Evolutionary conservation across 2,888 invertebrate species (phyloP).

Genomic region (Ashinkailepas kermadecensis): DNA sequence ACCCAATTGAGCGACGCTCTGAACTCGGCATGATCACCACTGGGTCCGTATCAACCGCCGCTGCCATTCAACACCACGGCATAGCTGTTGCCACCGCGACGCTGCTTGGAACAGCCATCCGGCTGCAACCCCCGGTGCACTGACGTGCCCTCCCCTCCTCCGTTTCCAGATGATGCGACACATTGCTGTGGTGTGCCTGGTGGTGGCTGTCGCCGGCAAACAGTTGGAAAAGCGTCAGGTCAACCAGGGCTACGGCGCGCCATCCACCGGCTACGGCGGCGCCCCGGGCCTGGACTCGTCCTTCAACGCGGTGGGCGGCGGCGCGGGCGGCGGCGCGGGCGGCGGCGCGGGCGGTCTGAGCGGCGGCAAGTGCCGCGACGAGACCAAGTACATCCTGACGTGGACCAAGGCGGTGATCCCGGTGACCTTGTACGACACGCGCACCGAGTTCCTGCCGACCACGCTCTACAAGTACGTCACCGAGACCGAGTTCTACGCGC

Average conservation of each 20-base stretch:
- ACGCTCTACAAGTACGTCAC: constrained; percentile 24
- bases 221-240: constrained; percentile 20
- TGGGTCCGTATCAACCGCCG: background rate
- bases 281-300: constrained; percentile 1
- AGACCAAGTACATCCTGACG: constrained; percentile 23
- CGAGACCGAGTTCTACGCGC: constrained; percentile 21
- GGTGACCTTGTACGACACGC: constrained; percentile 22
- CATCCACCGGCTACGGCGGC: background rate
- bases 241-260: background rate
- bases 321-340: background rate
- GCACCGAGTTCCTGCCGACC: constrained; percentile 23
- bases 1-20: background rate
- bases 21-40: background rate
- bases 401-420: constrained; percentile 23
- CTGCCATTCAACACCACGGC: background rate
- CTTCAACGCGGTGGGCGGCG: constrained; percentile 12
- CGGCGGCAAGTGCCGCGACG: background rate
- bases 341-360: background rate
- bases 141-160: background rate
- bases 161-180: constrained; percentile 18
- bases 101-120: too few relatives aligned
- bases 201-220: constrained; percentile 7
- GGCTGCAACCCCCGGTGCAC: background rate
- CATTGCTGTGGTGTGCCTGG: constrained; percentile 9
- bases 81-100: background rate